Evolutionary conservation across 2,797 vertebrate genomes (phyloP).

Genomic region (Urophycis tenuis): DNA sequence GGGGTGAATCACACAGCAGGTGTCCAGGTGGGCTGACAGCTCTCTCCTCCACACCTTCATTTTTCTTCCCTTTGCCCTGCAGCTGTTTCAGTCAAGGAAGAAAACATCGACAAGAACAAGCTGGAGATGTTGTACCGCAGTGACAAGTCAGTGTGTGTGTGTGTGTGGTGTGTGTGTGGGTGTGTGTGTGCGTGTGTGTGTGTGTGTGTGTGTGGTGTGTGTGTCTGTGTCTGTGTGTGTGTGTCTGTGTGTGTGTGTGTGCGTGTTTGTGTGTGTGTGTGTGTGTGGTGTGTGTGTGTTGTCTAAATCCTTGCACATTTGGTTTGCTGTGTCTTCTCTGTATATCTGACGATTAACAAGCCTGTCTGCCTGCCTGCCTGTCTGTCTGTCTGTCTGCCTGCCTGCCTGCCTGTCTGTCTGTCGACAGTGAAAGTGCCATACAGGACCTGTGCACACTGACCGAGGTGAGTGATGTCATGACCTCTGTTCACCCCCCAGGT

Average conservation of each 20-base stretch:
- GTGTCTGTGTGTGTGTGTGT: too few species aligned
- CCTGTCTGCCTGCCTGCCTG: too few species aligned
- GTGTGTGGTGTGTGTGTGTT: too few species aligned
- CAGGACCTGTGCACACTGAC: slow-evolving; percentile 48
- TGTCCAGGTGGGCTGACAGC: too few species aligned
- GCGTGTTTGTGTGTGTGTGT: too few species aligned
- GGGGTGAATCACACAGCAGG: not conserved
- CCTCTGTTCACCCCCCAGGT: not conserved
- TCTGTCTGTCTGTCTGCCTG: too few species aligned
- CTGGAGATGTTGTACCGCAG: slow-evolving; percentile 82
- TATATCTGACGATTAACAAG: not conserved
- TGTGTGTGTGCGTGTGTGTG: not conserved
- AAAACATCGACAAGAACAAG: slow-evolving; percentile 65
- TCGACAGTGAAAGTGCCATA: slow-evolving; percentile 38
- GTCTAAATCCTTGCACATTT: not conserved
- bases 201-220: too few species aligned
- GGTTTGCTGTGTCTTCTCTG: not conserved
- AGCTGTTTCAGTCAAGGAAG: slow-evolving; percentile 61
- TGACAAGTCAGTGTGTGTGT: slow-evolving; percentile 72
- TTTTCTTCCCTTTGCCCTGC: slow-evolving; percentile 14
- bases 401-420: not conserved
- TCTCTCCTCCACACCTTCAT: not conserved
- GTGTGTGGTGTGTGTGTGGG: slow-evolving; percentile 34
- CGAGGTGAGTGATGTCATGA: slow-evolving; percentile 66
- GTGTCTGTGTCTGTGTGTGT: too few species aligned